A percentile compares a stretch with the other conserved stretches of the same genome.
These are phyloP conservation scores for Diorhabda elongata DNA, from an alignment of 1,140 invertebrate genomes.

Conservation along the genomic window DNA sequence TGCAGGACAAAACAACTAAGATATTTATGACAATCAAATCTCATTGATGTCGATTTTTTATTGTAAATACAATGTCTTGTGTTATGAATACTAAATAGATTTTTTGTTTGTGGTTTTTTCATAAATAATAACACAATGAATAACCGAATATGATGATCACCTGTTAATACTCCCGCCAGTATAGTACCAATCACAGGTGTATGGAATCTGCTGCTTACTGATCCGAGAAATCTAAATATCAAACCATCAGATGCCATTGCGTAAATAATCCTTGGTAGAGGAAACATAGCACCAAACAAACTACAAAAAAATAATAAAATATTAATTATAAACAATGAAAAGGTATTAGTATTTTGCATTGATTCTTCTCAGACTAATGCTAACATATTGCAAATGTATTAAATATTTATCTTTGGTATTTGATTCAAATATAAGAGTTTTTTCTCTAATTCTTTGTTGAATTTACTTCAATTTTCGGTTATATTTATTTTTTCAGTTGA, in stretches of 20 bases:
- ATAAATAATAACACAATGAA: slow-evolving; percentile 18
- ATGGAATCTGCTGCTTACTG: slow-evolving; percentile 64
- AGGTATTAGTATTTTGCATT: too few species aligned
- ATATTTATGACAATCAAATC: too few species aligned
- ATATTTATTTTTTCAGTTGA: too few species aligned
- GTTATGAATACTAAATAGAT: slow-evolving; percentile 48
- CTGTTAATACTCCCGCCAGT: slow-evolving; percentile 69
- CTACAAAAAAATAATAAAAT: slow-evolving; percentile 60
- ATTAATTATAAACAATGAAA: too few species aligned
- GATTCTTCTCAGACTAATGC: neutral
- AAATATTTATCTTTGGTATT: slow-evolving; percentile 6
- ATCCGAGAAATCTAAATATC: slow-evolving; percentile 69
- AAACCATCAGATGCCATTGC: slow-evolving; percentile 84
- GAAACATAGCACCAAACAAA: slow-evolving; percentile 82
- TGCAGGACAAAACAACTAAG: too few species aligned
- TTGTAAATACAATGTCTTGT: neutral
- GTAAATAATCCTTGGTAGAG: slow-evolving; percentile 78
- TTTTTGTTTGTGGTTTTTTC: slow-evolving; percentile 10
- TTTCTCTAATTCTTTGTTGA: too few species aligned
- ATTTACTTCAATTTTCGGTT: too few species aligned
- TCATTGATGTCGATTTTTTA: too few species aligned
- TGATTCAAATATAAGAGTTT: too few species aligned
- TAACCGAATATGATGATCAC: slow-evolving; percentile 44
- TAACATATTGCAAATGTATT: neutral
- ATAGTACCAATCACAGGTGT: slow-evolving; percentile 79